Evolutionary conservation across 2,888 invertebrate species (phyloP).

Genomic region (Fabriciana adippe): DNA sequence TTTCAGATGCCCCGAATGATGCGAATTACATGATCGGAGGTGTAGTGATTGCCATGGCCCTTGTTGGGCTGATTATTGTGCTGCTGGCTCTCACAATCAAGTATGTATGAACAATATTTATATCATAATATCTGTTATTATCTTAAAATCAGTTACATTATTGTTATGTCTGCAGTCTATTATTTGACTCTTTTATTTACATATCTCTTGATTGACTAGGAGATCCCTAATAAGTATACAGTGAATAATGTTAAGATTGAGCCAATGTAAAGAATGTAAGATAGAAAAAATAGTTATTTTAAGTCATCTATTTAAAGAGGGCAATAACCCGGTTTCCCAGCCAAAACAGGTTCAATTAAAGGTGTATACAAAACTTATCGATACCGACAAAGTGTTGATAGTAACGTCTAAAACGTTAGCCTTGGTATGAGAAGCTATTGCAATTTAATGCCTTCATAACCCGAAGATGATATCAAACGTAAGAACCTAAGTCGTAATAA

Average conservation of each 20-base stretch:
- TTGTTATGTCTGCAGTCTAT: no score
- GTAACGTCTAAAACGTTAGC: neutral
- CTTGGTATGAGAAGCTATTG: conserved; percentile 14
- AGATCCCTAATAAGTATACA: no score
- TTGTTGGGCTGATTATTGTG: conserved; percentile 90
- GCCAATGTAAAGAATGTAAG: no score
- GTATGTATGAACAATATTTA: conserved; percentile 69
- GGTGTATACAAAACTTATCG: neutral
- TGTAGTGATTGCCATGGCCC: conserved; percentile 91
- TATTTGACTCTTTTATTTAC: no score
- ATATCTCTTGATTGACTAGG: no score
- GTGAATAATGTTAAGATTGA: no score
- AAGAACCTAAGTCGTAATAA: conserved; percentile 35
- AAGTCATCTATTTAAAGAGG: neutral
- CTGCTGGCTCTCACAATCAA: conserved; percentile 91
- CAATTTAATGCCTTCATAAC: conserved; percentile 25
- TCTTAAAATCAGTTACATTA: no score
- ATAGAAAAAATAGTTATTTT: neutral
- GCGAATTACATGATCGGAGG: conserved; percentile 93
- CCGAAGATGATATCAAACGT: conserved; percentile 28
- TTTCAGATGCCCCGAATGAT: conserved; percentile 92
- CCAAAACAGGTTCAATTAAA: neutral
- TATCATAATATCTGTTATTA: neutral
- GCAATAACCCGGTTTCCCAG: neutral
- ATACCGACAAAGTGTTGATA: neutral